Evolutionary conservation across 2,797 vertebrate species (phyloP).

Genomic region (Lepus oiostolus): DNA sequence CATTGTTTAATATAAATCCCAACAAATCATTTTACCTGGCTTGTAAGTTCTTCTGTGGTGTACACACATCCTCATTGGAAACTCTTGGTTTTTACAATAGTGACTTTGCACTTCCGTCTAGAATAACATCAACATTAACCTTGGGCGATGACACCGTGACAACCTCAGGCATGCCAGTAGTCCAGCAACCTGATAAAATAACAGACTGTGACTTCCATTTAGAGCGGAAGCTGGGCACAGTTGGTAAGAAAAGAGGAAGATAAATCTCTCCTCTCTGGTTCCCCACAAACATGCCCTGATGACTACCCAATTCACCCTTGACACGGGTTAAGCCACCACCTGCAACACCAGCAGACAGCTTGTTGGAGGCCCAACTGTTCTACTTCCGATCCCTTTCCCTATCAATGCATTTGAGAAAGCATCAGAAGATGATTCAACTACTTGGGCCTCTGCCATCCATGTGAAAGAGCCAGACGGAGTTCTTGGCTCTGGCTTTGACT

Average conservation of each 20-base stretch:
- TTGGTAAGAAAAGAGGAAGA: not conserved
- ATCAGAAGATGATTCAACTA: no score
- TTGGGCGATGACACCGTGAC: not conserved
- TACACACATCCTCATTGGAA: not conserved
- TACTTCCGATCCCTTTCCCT: no score
- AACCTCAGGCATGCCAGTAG: not conserved
- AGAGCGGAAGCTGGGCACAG: not conserved
- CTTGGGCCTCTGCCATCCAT: no score
- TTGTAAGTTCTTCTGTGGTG: not conserved
- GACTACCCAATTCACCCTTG: not conserved
- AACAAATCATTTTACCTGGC: not conserved
- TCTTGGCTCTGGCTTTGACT: no score
- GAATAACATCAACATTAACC: not conserved
- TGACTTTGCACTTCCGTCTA: not conserved
- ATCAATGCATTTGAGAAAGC: no score
- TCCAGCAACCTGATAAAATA: not conserved
- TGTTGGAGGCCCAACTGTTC: no score
- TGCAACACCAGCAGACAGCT: no score
- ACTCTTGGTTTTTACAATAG: not conserved
- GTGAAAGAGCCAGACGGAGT: no score
- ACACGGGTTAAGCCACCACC: not conserved
- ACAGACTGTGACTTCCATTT: not conserved
- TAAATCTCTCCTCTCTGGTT: not conserved
- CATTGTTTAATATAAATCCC: not conserved
- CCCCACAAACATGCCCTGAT: not conserved